Conservation (phyloP, 1,140 invertebrate genomes). For the Drosophila elegans region DNA sequence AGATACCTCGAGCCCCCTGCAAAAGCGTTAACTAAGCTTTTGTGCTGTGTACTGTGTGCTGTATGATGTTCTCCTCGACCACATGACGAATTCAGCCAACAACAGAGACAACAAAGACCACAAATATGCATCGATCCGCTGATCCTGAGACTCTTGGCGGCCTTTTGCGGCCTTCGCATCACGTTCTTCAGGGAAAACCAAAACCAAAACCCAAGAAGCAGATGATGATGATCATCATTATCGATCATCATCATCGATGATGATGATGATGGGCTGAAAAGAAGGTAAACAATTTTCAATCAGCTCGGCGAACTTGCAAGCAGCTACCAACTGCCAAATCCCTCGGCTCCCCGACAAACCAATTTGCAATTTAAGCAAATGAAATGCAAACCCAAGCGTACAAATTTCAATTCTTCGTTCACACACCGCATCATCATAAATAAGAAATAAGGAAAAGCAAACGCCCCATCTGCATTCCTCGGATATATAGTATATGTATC, state of each 20-base stretch:
- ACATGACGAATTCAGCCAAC: constrained; percentile 67
- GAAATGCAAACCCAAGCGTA: constrained; percentile 72
- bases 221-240: neutral
- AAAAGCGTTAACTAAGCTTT: constrained; percentile 77
- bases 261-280: constrained; percentile 3
- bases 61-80: constrained; percentile 37
- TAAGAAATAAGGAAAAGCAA: constrained; percentile 47
- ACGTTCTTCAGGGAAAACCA: constrained; percentile 72
- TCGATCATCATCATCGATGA: no score
- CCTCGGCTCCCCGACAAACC: constrained; percentile 30
- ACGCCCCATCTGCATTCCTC: constrained; percentile 26
- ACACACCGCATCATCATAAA: constrained; percentile 28
- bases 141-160: constrained; percentile 45
- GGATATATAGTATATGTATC: constrained; percentile 9
- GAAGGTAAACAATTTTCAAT: constrained; percentile 54
- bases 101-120: constrained; percentile 71
- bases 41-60: constrained; percentile 14
- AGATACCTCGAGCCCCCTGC: neutral
- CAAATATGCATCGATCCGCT: constrained; percentile 65
- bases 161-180: constrained; percentile 40
- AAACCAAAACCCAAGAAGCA: neutral
- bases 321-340: constrained; percentile 57
- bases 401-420: constrained; percentile 50
- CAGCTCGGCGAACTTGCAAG: constrained; percentile 40
- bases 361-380: constrained; percentile 66